Conservation (phyloP, 2,113 vertebrate genomes). For the Platysteira castanea region DNA sequence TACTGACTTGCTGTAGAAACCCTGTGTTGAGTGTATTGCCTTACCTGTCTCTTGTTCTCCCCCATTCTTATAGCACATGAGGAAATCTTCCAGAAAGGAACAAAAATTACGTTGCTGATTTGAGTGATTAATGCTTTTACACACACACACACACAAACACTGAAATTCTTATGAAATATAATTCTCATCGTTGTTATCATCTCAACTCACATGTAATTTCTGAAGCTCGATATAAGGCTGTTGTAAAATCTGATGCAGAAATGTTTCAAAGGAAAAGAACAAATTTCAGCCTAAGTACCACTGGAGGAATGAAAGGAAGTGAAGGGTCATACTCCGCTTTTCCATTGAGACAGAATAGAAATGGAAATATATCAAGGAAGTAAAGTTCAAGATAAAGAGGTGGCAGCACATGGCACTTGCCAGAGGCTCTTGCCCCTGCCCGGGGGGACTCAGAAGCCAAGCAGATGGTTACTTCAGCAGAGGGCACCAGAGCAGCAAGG, state of each 20-base stretch:
- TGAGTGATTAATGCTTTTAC: background rate
- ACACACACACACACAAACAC: background rate
- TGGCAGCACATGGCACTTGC: background rate
- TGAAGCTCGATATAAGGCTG: background rate
- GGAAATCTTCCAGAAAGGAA: background rate
- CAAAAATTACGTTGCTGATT: background rate
- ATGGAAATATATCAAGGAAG: background rate
- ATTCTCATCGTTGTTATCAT: background rate
- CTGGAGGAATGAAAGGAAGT: background rate
- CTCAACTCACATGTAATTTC: background rate
- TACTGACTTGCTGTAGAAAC: background rate
- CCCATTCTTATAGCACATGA: background rate
- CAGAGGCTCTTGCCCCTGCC: background rate
- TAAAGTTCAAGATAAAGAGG: background rate
- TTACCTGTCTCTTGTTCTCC: background rate
- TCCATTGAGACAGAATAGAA: background rate
- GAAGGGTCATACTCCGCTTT: background rate
- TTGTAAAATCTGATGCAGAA: background rate
- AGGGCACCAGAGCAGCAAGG: constrained; percentile 57
- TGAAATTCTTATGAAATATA: background rate
- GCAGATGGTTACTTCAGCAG: constrained; percentile 40
- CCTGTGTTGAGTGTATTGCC: background rate
- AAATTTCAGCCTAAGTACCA: background rate
- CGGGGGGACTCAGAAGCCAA: background rate
- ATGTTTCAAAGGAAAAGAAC: background rate